These are phyloP conservation scores for Ametastegia equiseti DNA, from an alignment of 2,888 invertebrate species.

Conservation along the genomic window DNA sequence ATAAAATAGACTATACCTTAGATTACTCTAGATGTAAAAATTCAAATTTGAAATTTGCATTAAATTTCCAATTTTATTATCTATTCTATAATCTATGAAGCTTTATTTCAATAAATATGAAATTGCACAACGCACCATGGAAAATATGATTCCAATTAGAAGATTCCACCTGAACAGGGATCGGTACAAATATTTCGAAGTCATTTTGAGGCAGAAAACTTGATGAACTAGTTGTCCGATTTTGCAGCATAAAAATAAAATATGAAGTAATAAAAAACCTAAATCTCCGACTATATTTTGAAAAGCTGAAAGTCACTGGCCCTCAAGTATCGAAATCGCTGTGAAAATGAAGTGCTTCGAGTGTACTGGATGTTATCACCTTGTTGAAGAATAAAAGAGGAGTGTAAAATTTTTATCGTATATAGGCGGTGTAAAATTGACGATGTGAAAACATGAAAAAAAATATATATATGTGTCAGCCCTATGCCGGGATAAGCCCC, in stretches of 20 bases:
- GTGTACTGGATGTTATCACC: not conserved
- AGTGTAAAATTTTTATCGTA: constrained; percentile 1
- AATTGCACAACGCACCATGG: not conserved
- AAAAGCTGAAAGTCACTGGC: not conserved
- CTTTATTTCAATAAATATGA: not conserved
- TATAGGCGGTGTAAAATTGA: not conserved
- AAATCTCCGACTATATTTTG: not conserved
- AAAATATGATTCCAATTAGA: constrained; percentile 8
- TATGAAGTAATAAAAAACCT: not conserved
- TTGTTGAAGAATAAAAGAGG: not conserved
- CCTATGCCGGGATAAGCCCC: constrained; percentile 1
- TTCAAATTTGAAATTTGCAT: too few species aligned
- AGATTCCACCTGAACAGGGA: not conserved
- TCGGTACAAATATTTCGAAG: not conserved
- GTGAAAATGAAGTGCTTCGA: not conserved
- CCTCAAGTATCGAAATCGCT: not conserved
- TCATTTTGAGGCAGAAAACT: not conserved
- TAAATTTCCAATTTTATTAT: too few species aligned
- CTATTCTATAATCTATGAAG: not conserved
- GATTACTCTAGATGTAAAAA: not conserved
- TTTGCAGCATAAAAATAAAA: too few species aligned
- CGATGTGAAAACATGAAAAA: constrained; percentile 6
- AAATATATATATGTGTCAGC: too few species aligned
- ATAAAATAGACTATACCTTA: not conserved
- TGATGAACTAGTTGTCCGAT: too few species aligned